phyloP scores from a whole-genome alignment of 2,797 vertebrate species.

The Alfaro cultratus region DNA sequence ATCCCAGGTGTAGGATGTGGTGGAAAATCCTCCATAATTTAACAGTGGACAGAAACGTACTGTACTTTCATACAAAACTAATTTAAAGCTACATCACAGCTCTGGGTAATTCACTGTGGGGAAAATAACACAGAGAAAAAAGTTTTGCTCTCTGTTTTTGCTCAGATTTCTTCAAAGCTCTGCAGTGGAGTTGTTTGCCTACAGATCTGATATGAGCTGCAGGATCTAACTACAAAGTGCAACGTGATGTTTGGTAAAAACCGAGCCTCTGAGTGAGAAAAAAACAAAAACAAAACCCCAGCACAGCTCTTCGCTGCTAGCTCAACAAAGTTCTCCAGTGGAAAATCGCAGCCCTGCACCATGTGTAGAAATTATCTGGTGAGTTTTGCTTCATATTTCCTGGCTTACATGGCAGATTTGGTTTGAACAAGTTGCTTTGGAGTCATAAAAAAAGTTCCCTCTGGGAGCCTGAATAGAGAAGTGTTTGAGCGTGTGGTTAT shows the following conservation, averaged over 20 bases:
- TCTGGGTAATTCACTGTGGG: neutral
- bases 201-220: conserved; percentile 47
- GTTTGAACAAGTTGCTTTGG: conserved; percentile 41
- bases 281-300: conserved; percentile 32
- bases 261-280: conserved; percentile 54
- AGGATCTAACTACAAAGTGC: conserved; percentile 55
- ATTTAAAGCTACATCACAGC: conserved; percentile 22
- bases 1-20: conserved; percentile 16
- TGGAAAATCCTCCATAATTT: conserved; percentile 30
- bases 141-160: conserved; percentile 20
- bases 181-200: conserved; percentile 53
- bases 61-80: conserved; percentile 19
- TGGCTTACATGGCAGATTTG: conserved; percentile 56
- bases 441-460: conserved; percentile 42
- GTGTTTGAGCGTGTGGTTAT: neutral
- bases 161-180: conserved; percentile 39
- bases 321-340: conserved; percentile 58
- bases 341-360: conserved; percentile 55
- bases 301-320: conserved; percentile 58
- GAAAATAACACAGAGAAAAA: conserved; percentile 5
- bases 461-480: conserved; percentile 35
- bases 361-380: conserved; percentile 49
- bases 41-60: conserved; percentile 14
- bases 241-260: conserved; percentile 58
- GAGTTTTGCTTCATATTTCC: conserved; percentile 57